phyloP scores from a whole-genome alignment of 2,113 vertebrate species.

The Sprattus sprattus region DNA sequence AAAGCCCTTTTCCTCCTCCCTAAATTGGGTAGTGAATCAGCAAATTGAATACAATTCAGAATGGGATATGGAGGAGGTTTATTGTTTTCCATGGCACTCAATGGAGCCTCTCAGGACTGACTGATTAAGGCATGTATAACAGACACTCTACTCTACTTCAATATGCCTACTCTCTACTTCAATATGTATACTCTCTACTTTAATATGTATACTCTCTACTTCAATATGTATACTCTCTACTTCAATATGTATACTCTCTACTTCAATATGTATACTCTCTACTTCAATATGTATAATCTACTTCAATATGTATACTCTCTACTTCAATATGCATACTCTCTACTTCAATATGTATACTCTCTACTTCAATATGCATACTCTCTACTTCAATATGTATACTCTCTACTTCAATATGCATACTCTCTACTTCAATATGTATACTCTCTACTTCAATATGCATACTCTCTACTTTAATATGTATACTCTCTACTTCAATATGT shows the following conservation, averaged over 20 bases:
- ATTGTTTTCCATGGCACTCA: not conserved
- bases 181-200: not conserved
- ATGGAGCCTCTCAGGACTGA: not conserved
- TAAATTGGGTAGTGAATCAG: not conserved
- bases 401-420: not conserved
- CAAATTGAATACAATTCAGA: not conserved
- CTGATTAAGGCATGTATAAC: not conserved
- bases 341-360: not conserved
- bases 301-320: not conserved
- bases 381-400: not conserved
- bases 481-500: not conserved
- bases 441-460: not conserved
- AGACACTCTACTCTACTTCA: too few relatives aligned
- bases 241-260: not conserved
- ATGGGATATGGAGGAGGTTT: not conserved
- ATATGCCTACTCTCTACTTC: too few relatives aligned
- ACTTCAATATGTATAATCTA: not conserved
- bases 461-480: not conserved
- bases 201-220: not conserved
- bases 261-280: not conserved
- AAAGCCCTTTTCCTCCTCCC: not conserved
- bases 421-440: not conserved
- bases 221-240: not conserved
- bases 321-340: not conserved
- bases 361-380: too few relatives aligned